Evolutionary conservation across 2,113 vertebrate genomes (phyloP), one percentile per base, ranked within the genome.

Genomic region (Amazona guildingii): DNA sequence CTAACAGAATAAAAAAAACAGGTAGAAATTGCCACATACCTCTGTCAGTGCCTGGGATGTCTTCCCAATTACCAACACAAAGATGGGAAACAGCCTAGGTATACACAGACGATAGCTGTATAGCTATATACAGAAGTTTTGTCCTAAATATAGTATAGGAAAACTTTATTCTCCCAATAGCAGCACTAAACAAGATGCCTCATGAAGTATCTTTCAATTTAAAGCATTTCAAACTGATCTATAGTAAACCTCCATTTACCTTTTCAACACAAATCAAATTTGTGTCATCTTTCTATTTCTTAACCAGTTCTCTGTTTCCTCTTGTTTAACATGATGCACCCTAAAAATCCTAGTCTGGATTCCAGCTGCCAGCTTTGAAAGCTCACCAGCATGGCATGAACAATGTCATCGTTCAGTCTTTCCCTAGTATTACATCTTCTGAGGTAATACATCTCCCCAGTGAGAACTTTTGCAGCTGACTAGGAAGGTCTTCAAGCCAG

Each of bases 341-440:
- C 49, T 41, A 57, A 74, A 94, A 76, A 52, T 73, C 48, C 39
- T 48, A 49, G 17, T 43, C 70, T 76, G 49, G 49, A 48, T 85
- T 90, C 28, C 7, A 33, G 43, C 33, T 64, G 25, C 15, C 16
- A 69, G 31, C 33, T 73, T 74, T 85, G 74, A 82, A 82, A 82
- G 35, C 31, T 75, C 55, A 54, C 41, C 44, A 87, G 33, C n/a
- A 29, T 3, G 19, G 33, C 48, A 70, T 2, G 19, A 66, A 63
- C 23, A 49, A 49, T 27, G 21, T 20, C 35, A 52, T 46, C 0
- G 7, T 3, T 13, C 1, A 1, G 25, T 43, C 52, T 41, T 70
- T 61, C 25, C 31, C 52, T 57, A 43, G 29, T 24, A 9, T 70
- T 31, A 18, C n/a, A 39, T 25, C n/a, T 59, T 55, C n/a, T 7